Base-by-base conservation (phyloP, 2,888 invertebrate species). In the Sarcophaga caerulescens region DNA sequence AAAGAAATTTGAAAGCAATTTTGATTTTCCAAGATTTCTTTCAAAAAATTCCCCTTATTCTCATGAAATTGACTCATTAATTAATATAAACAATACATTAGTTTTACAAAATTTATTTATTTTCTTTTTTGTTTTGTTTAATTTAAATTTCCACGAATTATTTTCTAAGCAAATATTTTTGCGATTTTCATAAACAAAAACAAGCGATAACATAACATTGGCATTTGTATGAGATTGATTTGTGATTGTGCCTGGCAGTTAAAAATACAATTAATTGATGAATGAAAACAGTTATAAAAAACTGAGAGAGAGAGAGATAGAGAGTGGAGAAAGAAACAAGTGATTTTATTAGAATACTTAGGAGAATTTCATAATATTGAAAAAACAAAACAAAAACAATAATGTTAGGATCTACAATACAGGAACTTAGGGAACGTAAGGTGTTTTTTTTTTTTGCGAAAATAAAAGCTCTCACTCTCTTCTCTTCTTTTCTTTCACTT, bases 181-280 rank as follows among this genome's bases (percentile, higher is more conserved):
- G n/a, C 0, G 25, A 52, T 17, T 80, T 73, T 45, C 21, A 17
- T 4, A 62, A 69, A 45, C 76, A 70, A 76, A 76, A 76, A 75
- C 14, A 68, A 71, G n/a, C 76, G 65, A 23, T 47, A 82, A 59
- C 65, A 45, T 65, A 63, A 75, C 19, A 35, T 35, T 35, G 35
- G 35, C 35, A 35, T 35, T 45, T 63, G 57, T 75, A 63, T 52
- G 35, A 8, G 35, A 35, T 35, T 35, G 35, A 35, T 10, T 35
- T 35, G 35, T 35, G 35, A 35, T 35, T 35, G 35, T 35, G 35
- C 35, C 35, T 35, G 35, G 35, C 59, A 81, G 57, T 76, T 65
- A 19, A 35, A 76, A 65, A 81, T 76, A 35, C 23, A 70, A 81
- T 60, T 82, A 82, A 76, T 70, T 76, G 76, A 75, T 75, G 70